Conservation (phyloP, 2,888 invertebrate species). For the Drosophila acutilabella region DNA sequence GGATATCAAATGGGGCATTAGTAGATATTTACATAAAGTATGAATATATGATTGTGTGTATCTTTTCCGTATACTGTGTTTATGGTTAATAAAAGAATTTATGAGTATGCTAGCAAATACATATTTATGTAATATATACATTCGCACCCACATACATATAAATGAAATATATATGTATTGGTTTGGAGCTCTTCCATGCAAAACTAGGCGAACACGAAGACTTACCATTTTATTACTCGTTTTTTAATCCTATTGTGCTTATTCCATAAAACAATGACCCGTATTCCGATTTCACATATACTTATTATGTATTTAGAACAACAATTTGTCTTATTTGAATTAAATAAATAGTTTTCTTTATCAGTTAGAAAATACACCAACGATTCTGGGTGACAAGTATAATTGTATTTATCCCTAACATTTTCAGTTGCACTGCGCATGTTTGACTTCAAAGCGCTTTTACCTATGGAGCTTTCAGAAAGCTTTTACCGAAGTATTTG, state of each 20-base stretch:
- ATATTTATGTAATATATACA: constrained; percentile 17
- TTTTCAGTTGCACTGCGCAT: constrained; percentile 62
- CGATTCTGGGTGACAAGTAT: constrained; percentile 66
- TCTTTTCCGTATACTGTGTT: neutral
- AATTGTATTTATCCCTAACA: constrained; percentile 76
- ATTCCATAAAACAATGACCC: constrained; percentile 35
- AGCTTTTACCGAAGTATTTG: constrained; percentile 51
- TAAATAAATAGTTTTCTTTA: constrained; percentile 45
- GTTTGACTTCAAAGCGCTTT: constrained; percentile 40
- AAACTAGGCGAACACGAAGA: constrained; percentile 4
- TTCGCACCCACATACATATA: constrained; percentile 10
- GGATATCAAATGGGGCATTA: neutral
- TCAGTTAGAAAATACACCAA: constrained; percentile 65
- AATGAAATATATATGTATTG: constrained; percentile 11
- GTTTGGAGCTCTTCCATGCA: neutral
- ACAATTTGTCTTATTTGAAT: constrained; percentile 26
- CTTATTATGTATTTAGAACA: constrained; percentile 15
- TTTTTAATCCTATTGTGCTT: constrained; percentile 11
- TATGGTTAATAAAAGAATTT: constrained; percentile 1
- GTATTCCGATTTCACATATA: constrained; percentile 17
- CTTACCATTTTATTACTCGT: constrained; percentile 49
- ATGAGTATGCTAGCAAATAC: constrained; percentile 2
- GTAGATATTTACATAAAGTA: neutral
- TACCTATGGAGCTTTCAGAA: constrained; percentile 46
- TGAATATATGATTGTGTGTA: neutral